These are phyloP conservation scores for Mustelus asterias DNA, from an alignment of 2,113 vertebrate genomes.

Conservation along the genomic window DNA sequence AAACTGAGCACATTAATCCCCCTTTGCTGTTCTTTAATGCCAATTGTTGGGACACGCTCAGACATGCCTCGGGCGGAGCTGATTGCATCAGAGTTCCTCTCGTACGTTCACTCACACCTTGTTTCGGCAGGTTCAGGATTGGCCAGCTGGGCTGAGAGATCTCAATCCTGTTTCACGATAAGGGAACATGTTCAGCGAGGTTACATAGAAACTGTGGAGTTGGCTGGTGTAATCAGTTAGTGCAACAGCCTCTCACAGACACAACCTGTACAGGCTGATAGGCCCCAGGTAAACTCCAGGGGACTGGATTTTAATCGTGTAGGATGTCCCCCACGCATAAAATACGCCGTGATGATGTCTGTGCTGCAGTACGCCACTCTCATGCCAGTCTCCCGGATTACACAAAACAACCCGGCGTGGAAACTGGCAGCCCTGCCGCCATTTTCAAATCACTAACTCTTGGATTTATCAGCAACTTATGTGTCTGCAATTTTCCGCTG, in stretches of 20 bases:
- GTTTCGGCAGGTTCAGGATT: neutral
- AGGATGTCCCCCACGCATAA: no score
- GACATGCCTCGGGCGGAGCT: neutral
- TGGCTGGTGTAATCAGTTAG: neutral
- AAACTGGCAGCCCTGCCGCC: no score
- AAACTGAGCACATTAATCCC: constrained; percentile 3
- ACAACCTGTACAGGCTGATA: neutral
- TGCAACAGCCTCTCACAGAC: neutral
- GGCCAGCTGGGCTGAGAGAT: neutral
- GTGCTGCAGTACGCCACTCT: neutral
- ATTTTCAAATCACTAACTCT: no score
- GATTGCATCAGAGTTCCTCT: neutral
- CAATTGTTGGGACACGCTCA: neutral
- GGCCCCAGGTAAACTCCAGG: no score
- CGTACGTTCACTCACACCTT: neutral
- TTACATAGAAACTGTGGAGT: neutral
- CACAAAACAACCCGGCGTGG: no score
- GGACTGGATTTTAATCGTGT: neutral
- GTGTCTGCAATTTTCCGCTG: no score
- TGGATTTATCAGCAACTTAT: no score
- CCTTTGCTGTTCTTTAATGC: neutral
- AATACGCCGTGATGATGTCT: neutral
- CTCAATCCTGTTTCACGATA: neutral
- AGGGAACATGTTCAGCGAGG: neutral
- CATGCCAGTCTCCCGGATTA: no score